A percentile compares a stretch with the other conserved stretches of the same genome.
Evolutionary conservation across 2,888 invertebrate genomes (phyloP).

Genomic region (Ophraella communa): DNA sequence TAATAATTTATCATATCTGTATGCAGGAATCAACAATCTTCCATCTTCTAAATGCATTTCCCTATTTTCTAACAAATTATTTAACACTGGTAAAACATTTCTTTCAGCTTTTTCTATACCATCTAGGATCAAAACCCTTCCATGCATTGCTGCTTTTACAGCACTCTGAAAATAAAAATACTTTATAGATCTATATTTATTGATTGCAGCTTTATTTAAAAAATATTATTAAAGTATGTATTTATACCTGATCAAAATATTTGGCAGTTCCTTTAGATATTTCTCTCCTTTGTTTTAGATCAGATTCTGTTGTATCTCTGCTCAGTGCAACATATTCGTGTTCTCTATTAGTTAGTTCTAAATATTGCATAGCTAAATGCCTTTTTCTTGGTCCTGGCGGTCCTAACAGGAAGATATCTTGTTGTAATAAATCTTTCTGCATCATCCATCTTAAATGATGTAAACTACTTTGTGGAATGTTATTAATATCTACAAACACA

Average conservation of each 20-base stretch:
- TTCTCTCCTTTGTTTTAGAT: conserved; percentile 94
- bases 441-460: conserved; percentile 94
- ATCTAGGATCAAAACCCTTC: conserved; percentile 88
- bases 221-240: neutral
- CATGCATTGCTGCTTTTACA: conserved; percentile 88
- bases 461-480: conserved; percentile 74
- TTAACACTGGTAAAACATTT: conserved; percentile 94
- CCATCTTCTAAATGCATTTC: conserved; percentile 99
- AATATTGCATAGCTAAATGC: conserved; percentile 83
- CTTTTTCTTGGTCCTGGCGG: conserved; percentile 85
- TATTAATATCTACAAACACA: conserved; percentile 62
- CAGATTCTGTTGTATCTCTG: conserved; percentile 95
- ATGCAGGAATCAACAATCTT: conserved; percentile 86
- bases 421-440: conserved; percentile 90
- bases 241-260: conserved; percentile 88
- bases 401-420: conserved; percentile 95
- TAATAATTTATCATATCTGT: conserved; percentile 87
- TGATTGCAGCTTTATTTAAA: too few species aligned
- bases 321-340: conserved; percentile 93
- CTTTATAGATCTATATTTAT: too few species aligned
- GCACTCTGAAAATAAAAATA: conserved; percentile 71
- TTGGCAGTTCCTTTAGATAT: conserved; percentile 86
- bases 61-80: conserved; percentile 94
- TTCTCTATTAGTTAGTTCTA: conserved; percentile 89
- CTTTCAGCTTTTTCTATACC: conserved; percentile 98